These are phyloP conservation scores for Salmo trutta DNA, from an alignment of 2,797 vertebrate genomes.

Conservation along the genomic window DNA sequence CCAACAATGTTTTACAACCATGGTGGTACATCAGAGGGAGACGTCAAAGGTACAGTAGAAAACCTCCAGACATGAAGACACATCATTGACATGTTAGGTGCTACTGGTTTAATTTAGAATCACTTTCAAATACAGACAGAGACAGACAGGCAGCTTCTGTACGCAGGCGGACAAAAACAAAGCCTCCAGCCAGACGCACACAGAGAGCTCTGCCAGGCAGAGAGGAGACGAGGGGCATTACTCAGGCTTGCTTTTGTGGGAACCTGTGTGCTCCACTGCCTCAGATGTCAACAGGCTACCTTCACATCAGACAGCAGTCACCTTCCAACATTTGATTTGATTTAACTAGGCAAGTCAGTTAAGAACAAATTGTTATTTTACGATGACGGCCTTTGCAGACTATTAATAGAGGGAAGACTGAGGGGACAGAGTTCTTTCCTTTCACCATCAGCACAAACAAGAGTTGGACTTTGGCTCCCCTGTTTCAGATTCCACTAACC, in stretches of 20 bases:
- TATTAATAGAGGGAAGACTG: conserved; percentile 63
- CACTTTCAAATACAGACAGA: conserved; percentile 2
- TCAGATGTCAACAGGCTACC: conserved; percentile 58
- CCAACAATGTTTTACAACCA: neutral
- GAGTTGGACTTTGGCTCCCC: conserved; percentile 20
- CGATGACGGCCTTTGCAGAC: conserved; percentile 7
- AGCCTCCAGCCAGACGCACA: conserved; percentile 40
- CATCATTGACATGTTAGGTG: neutral
- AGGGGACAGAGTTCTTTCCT: conserved; percentile 57
- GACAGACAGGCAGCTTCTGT: neutral
- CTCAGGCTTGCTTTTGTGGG: conserved; percentile 27
- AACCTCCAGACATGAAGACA: neutral
- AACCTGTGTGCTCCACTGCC: conserved; percentile 34
- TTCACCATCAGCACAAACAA: conserved; percentile 40
- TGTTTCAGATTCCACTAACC: conserved; percentile 45
- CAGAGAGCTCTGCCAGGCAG: conserved; percentile 47
- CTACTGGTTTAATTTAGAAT: neutral
- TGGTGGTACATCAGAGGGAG: neutral
- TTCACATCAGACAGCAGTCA: conserved; percentile 61
- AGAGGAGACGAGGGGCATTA: conserved; percentile 41
- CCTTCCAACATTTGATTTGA: conserved; percentile 49
- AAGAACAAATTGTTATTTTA: too few species aligned
- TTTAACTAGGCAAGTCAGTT: too few species aligned
- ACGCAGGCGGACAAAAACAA: conserved; percentile 32
- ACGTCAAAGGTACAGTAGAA: neutral